phyloP scores from a whole-genome alignment of 2,888 invertebrate species.

The Argynnis bischoffii region DNA sequence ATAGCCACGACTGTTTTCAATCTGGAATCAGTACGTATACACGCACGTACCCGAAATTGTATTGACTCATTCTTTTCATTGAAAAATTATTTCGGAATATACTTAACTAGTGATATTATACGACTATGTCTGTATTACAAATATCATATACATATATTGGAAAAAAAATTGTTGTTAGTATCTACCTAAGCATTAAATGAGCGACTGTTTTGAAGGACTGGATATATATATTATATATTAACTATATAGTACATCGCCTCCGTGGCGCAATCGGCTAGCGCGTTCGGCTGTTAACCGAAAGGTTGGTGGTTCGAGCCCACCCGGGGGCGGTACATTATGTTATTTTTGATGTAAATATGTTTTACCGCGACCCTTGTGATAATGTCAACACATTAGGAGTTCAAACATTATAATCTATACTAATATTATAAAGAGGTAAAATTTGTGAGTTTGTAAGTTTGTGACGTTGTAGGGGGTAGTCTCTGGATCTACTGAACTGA shows the following conservation, averaged over 20 bases:
- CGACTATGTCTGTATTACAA: too few relatives aligned
- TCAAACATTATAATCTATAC: too few relatives aligned
- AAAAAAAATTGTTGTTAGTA: too few relatives aligned
- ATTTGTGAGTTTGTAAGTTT: too few relatives aligned
- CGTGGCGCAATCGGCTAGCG: constrained; percentile 96
- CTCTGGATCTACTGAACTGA: too few relatives aligned
- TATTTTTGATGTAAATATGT: not conserved
- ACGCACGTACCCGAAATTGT: constrained; percentile 5
- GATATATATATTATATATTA: not conserved
- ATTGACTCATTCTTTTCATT: constrained; percentile 9
- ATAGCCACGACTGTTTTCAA: not conserved
- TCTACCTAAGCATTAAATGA: too few relatives aligned
- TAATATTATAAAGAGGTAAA: too few relatives aligned
- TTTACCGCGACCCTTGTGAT: too few relatives aligned
- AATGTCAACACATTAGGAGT: too few relatives aligned
- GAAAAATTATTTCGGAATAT: constrained; percentile 7
- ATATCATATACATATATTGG: too few relatives aligned
- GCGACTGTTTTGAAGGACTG: not conserved
- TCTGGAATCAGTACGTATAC: not conserved
- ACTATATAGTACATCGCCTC: constrained; percentile 69
- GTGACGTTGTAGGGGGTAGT: too few relatives aligned
- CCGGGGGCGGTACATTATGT: constrained; percentile 86
- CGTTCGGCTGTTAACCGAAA: constrained; percentile 98
- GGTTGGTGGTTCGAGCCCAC: constrained; percentile 99
- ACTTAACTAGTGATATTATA: not conserved